These are phyloP conservation scores for Euplagia quadripunctaria DNA, from an alignment of 2,888 invertebrate genomes.

Conservation along the genomic window DNA sequence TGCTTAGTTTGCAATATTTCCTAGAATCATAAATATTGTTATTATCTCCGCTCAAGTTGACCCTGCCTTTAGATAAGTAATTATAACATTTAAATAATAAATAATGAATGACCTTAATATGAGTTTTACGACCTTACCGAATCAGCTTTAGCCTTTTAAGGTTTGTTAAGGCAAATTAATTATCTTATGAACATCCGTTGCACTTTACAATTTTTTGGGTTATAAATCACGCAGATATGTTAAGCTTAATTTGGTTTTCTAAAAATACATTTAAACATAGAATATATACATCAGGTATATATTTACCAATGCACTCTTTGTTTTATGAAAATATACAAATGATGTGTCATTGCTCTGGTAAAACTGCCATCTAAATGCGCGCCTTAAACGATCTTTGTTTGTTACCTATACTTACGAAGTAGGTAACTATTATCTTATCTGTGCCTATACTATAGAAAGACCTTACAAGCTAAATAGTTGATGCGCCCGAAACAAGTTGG, in stretches of 20 bases:
- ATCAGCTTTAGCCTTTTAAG: slow-evolving; percentile 5
- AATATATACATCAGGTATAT: not conserved
- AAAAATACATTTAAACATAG: not conserved
- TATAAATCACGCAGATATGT: slow-evolving; percentile 1
- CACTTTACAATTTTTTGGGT: slow-evolving; percentile 25
- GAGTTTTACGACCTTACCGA: not conserved
- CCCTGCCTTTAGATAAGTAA: not conserved
- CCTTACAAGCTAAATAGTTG: too few relatives aligned
- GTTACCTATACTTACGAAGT: too few relatives aligned
- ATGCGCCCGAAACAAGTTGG: too few relatives aligned
- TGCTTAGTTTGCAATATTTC: too few relatives aligned
- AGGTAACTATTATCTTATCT: too few relatives aligned
- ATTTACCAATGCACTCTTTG: not conserved
- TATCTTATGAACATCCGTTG: slow-evolving; percentile 9
- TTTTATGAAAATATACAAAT: not conserved
- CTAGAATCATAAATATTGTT: too few relatives aligned
- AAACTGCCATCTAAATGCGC: too few relatives aligned
- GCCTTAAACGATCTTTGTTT: too few relatives aligned
- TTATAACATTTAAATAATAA: slow-evolving; percentile 1
- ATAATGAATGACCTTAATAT: not conserved
- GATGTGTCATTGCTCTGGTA: too few relatives aligned
- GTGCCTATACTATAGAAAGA: too few relatives aligned
- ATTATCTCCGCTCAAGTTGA: not conserved
- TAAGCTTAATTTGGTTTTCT: slow-evolving; percentile 9
- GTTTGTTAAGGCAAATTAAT: slow-evolving; percentile 12